Evolutionary conservation across 2,888 invertebrate genomes (phyloP).

Genomic region (Deilephila porcellus): DNA sequence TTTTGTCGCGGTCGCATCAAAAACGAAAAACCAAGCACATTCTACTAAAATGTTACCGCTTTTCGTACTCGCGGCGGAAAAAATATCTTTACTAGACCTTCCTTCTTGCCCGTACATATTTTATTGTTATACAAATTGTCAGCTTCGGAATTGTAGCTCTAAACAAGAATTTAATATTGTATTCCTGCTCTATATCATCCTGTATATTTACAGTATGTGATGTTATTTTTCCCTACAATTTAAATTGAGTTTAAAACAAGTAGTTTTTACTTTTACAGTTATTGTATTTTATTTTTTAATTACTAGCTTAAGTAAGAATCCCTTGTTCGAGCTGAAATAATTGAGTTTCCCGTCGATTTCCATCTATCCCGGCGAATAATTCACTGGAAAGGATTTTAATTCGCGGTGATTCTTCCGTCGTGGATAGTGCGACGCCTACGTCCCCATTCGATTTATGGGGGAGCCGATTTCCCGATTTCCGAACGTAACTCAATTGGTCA

Average conservation of each 20-base stretch:
- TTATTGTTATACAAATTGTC: neutral
- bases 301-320: neutral
- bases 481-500: constrained; percentile 63
- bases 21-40: constrained; percentile 29
- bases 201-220: too few species aligned
- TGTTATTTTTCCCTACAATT: too few species aligned
- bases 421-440: constrained; percentile 35
- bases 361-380: neutral
- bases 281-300: too few species aligned
- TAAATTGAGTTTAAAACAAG: too few species aligned
- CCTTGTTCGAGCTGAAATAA: neutral
- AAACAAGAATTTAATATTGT: neutral
- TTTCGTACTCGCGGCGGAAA: neutral
- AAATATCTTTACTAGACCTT: neutral
- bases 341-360: neutral
- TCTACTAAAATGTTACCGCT: constrained; percentile 4
- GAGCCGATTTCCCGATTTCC: constrained; percentile 65
- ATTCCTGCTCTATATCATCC: neutral
- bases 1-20: constrained; percentile 29
- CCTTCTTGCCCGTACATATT: neutral
- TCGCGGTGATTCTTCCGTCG: neutral
- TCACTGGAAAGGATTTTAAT: neutral
- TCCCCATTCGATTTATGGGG: constrained; percentile 58
- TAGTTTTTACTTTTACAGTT: too few species aligned
- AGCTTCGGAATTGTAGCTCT: neutral